These are phyloP conservation scores for Xanthia togata DNA, from an alignment of 2,888 invertebrate species.

Conservation along the genomic window DNA sequence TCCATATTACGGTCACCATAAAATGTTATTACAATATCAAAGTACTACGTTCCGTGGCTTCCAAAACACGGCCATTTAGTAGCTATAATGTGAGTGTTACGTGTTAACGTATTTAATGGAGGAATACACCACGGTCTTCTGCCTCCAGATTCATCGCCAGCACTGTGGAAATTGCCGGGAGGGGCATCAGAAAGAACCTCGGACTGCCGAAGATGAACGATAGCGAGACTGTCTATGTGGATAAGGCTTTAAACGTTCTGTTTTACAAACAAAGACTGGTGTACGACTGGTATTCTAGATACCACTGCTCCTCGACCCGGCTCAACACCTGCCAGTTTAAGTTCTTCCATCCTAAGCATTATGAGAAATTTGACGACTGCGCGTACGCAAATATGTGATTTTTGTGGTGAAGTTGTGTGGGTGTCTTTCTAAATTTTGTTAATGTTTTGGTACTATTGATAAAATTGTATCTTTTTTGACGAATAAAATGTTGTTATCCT, in stretches of 20 bases:
- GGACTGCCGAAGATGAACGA: slow-evolving; percentile 87
- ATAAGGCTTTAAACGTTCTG: slow-evolving; percentile 82
- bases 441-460: slow-evolving; percentile 9
- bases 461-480: background rate
- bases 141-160: slow-evolving; percentile 84
- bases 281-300: slow-evolving; percentile 80
- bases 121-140: slow-evolving; percentile 73
- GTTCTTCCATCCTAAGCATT: slow-evolving; percentile 75
- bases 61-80: slow-evolving; percentile 49
- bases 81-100: slow-evolving; percentile 40
- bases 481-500: slow-evolving; percentile 45
- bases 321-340: slow-evolving; percentile 74
- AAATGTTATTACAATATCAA: slow-evolving; percentile 66
- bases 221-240: slow-evolving; percentile 80
- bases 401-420: slow-evolving; percentile 41
- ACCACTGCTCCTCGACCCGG: slow-evolving; percentile 71
- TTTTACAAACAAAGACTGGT: slow-evolving; percentile 70
- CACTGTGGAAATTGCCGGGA: slow-evolving; percentile 84
- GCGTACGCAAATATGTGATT: slow-evolving; percentile 77
- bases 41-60: slow-evolving; percentile 44
- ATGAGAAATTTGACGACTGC: slow-evolving; percentile 78
- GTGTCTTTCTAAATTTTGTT: slow-evolving; percentile 38
- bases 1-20: slow-evolving; percentile 53
- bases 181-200: slow-evolving; percentile 85
- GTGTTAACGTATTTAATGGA: slow-evolving; percentile 45